A percentile compares a stretch with the other conserved stretches of the same genome.
Conservation (phyloP, 2,113 vertebrate genomes). For the Vireo altiloquus region DNA sequence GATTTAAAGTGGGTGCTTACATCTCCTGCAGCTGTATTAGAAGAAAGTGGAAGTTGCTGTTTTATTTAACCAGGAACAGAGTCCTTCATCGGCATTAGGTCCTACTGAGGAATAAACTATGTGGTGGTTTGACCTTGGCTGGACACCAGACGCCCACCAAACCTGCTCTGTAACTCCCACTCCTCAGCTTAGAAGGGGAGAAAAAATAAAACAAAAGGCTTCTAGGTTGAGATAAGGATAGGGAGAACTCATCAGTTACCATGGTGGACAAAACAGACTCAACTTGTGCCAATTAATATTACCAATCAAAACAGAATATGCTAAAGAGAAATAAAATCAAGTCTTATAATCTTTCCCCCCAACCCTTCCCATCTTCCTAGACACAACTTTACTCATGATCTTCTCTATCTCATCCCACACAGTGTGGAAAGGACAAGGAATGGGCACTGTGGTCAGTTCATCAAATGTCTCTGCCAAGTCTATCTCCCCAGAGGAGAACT, state of each 20-base stretch:
- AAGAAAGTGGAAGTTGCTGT: neutral
- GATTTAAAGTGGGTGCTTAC: neutral
- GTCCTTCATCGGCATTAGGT: neutral
- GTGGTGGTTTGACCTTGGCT: neutral
- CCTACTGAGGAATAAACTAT: neutral
- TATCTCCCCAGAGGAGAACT: neutral
- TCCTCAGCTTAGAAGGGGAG: neutral
- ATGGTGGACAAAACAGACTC: neutral
- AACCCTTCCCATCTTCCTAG: neutral
- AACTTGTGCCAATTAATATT: neutral
- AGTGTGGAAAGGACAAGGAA: neutral
- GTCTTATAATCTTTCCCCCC: neutral
- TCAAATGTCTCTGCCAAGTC: neutral
- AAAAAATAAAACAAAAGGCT: neutral
- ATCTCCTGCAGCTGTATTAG: neutral
- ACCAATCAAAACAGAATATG: neutral
- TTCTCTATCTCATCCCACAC: neutral
- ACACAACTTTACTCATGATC: neutral
- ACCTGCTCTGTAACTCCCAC: neutral
- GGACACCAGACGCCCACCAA: neutral
- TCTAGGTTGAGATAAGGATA: neutral
- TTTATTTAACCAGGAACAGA: neutral
- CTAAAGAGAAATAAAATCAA: neutral
- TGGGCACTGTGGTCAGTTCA: neutral
- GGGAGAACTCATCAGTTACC: neutral